Conservation (phyloP, 1,140 invertebrate species). For the Coenobita brevimanus region DNA sequence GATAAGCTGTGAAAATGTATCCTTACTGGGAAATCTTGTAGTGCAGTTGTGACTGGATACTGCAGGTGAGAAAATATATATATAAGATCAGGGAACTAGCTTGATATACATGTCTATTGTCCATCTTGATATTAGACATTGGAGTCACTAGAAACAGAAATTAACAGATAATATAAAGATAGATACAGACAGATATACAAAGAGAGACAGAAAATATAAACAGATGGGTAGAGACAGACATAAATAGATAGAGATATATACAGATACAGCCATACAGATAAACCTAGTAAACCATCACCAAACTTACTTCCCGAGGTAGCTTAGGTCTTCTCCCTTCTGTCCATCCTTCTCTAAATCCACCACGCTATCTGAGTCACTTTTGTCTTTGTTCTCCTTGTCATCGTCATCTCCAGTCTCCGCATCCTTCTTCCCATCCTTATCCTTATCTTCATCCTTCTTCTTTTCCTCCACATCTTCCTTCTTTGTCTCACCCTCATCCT, state of each 20-base stretch:
- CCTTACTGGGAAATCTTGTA: no score
- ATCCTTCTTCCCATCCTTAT: slow-evolving; percentile 10
- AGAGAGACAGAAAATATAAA: neutral
- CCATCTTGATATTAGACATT: no score
- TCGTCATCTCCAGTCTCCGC: neutral
- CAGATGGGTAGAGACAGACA: slow-evolving; percentile 46
- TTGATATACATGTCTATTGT: no score
- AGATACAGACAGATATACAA: no score
- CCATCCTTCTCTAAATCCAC: slow-evolving; percentile 54
- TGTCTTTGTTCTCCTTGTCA: slow-evolving; percentile 52
- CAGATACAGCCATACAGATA: slow-evolving; percentile 71
- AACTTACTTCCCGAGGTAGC: slow-evolving; percentile 66
- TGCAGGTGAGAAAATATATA: no score
- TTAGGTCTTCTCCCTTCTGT: slow-evolving; percentile 68
- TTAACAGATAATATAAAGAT: no score
- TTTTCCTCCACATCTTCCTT: neutral
- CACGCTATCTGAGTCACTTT: slow-evolving; percentile 45
- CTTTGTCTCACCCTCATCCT: neutral
- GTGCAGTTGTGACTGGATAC: no score
- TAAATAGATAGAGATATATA: neutral
- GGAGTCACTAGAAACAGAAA: no score
- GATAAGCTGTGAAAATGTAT: no score
- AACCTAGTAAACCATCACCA: slow-evolving; percentile 75
- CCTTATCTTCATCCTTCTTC: neutral
- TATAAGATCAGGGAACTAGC: no score